Percentiles rank a stretch among this genome's conserved stretches.
Conservation (phyloP, 2,113 vertebrate genomes). For the Alouatta palliata region DNA sequence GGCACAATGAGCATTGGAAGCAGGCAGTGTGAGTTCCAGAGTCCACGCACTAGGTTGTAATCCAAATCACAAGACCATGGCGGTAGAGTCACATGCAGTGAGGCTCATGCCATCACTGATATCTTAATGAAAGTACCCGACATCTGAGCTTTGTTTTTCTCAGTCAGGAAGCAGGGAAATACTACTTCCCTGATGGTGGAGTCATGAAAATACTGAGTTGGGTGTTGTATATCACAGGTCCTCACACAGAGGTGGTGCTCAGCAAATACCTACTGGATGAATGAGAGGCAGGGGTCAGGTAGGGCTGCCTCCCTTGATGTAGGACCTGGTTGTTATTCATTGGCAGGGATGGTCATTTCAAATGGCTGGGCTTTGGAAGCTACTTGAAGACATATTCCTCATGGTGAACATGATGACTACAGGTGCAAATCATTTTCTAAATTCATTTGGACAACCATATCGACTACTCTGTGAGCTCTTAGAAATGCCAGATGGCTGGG, state of each 20-base stretch:
- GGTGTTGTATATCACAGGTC: not conserved
- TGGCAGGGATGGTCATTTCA: not conserved
- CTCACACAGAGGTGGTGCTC: not conserved
- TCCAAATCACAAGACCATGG: fast-evolving
- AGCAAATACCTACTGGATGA: not conserved
- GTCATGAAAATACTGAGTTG: not conserved
- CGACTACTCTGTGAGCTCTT: not conserved
- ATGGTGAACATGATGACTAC: fast-evolving
- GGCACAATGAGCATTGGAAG: not conserved
- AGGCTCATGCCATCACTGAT: not conserved
- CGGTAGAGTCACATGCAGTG: fast-evolving
- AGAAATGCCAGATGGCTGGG: not conserved
- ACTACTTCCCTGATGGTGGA: not conserved
- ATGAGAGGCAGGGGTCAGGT: not conserved
- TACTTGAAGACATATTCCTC: not conserved
- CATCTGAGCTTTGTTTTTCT: not conserved
- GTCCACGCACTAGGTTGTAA: fast-evolving
- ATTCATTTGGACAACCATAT: fast-evolving
- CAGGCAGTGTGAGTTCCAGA: not conserved
- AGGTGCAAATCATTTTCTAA: not conserved
- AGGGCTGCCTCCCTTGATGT: not conserved
- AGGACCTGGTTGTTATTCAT: not conserved
- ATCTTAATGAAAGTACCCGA: no score
- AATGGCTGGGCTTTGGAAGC: not conserved
- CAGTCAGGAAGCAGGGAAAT: not conserved